Conservation (phyloP, 2,113 vertebrate species). For the Onychostruthus taczanowskii region DNA sequence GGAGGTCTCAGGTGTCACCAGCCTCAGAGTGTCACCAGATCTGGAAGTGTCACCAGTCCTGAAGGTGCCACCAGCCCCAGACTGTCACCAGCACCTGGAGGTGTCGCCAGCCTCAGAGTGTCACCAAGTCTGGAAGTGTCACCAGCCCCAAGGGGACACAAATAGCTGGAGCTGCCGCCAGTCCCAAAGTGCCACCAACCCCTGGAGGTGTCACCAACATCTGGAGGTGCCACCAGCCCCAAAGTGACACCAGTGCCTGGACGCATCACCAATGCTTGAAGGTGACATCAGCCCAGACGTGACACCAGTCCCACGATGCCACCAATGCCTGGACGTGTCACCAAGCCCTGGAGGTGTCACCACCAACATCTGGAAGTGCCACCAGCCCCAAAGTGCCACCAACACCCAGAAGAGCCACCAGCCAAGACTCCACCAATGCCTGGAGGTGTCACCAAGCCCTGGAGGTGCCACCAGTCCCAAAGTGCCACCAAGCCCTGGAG, state of each 20-base stretch:
- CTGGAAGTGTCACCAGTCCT: background rate
- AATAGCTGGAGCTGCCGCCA: background rate
- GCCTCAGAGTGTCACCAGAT: no score
- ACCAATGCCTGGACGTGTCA: no score
- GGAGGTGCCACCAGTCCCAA: no score
- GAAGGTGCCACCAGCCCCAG: background rate
- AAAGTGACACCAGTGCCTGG: accelerated
- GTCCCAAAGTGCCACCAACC: background rate
- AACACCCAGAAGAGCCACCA: accelerated
- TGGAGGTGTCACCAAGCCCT: background rate
- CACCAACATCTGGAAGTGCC: background rate
- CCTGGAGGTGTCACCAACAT: no score
- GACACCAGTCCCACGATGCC: background rate
- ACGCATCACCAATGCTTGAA: background rate
- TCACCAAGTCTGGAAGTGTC: background rate
- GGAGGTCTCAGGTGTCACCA: no score
- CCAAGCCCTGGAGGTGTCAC: background rate
- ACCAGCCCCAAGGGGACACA: no score
- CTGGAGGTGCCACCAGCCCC: accelerated
- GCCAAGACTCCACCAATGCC: background rate
- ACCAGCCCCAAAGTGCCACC: background rate
- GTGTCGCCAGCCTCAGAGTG: background rate
- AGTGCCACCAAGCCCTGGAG: background rate
- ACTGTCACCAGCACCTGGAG: background rate
- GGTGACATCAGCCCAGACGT: accelerated